phyloP scores from a whole-genome alignment of 2,888 invertebrate genomes.

The Willowsia nigromaculata region DNA sequence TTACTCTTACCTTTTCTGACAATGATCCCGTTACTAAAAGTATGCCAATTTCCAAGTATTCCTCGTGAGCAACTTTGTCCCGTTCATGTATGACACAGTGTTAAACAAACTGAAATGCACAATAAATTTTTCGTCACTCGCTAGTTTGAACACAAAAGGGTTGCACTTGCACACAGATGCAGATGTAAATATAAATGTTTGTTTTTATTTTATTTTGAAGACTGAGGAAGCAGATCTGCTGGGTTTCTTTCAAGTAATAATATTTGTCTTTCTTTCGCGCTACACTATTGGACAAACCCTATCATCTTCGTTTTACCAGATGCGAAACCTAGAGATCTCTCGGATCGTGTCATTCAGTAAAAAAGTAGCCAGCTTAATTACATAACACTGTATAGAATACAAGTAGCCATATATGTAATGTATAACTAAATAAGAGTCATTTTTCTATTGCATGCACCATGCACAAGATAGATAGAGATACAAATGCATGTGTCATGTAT shows the following conservation, averaged over 20 bases:
- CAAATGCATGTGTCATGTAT: too few relatives aligned
- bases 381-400: not conserved
- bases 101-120: not conserved
- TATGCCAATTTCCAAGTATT: not conserved
- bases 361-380: not conserved
- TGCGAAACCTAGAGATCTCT: constrained; percentile 35
- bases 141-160: constrained; percentile 4
- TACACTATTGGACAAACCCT: constrained; percentile 23
- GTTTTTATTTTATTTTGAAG: constrained; percentile 24
- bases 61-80: not conserved
- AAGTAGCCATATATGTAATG: not conserved
- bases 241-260: not conserved
- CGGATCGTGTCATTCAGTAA: not conserved
- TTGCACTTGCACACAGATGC: too few relatives aligned
- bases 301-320: constrained; percentile 21
- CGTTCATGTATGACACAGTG: constrained; percentile 19
- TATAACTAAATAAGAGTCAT: not conserved
- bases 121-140: not conserved
- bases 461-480: too few relatives aligned
- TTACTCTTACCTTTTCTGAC: not conserved
- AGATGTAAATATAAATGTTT: not conserved
- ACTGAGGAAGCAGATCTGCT: not conserved
- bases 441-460: too few relatives aligned
- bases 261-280: constrained; percentile 50
- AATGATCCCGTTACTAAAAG: not conserved